Conservation (phyloP, 2,113 vertebrate genomes). For the Cyprinus carpio region DNA sequence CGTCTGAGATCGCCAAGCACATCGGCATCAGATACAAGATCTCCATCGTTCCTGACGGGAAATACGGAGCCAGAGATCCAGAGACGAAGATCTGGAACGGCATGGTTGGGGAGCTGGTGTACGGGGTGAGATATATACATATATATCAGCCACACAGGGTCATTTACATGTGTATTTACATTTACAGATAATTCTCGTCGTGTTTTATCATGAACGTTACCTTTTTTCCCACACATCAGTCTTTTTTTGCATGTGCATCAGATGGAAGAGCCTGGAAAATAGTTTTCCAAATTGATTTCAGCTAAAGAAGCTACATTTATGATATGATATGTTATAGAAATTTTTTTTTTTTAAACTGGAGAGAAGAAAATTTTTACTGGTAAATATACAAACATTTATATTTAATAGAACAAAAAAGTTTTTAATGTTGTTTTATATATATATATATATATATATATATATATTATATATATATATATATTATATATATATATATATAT, state of each 20-base stretch:
- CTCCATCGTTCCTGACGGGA: constrained; percentile 96
- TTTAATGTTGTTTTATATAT: too few species aligned
- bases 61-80: constrained; percentile 97
- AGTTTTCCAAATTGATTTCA: neutral
- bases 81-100: constrained; percentile 99
- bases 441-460: too few species aligned
- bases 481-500: too few species aligned
- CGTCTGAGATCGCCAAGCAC: constrained; percentile 98
- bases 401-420: too few species aligned
- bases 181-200: neutral
- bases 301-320: neutral
- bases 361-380: too few species aligned
- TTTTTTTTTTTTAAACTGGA: too few species aligned
- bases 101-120: constrained; percentile 99
- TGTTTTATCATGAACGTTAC: neutral
- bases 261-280: neutral
- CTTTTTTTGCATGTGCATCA: neutral
- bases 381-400: too few species aligned
- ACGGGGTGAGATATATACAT: constrained; percentile 85
- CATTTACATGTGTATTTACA: neutral
- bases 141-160: neutral
- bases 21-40: constrained; percentile 99
- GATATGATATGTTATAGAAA: neutral
- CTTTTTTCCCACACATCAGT: too few species aligned
- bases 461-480: too few species aligned